Evolutionary conservation across 2,797 vertebrate genomes (phyloP).

Genomic region (Pseudochirops cupreus): DNA sequence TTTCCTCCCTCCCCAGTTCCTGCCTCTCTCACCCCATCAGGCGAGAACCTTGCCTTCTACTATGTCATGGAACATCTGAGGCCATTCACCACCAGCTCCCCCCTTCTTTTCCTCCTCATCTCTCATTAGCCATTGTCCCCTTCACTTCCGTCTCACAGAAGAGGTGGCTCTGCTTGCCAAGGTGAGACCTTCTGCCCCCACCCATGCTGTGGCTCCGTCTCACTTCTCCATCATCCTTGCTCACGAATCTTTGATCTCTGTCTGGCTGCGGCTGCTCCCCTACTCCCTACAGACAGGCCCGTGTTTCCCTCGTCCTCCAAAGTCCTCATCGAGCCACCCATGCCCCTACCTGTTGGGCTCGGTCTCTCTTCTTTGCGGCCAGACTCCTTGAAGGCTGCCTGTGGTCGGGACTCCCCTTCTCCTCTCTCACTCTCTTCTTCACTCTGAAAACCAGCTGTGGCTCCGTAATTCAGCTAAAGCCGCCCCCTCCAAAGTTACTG

Average conservation of each 20-base stretch:
- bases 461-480: background rate
- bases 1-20: background rate
- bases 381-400: background rate
- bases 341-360: background rate
- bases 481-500: background rate
- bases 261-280: background rate
- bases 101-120: background rate
- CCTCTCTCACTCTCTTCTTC: background rate
- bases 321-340: too few relatives aligned
- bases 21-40: too few relatives aligned
- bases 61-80: background rate
- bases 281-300: background rate
- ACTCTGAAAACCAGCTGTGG: background rate
- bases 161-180: background rate
- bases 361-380: too few relatives aligned
- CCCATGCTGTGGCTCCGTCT: background rate
- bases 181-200: too few relatives aligned
- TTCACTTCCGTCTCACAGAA: background rate
- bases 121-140: background rate
- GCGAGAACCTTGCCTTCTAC: background rate
- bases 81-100: background rate
- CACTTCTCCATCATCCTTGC: too few relatives aligned
- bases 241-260: background rate
- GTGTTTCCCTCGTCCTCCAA: too few relatives aligned
- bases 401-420: too few relatives aligned